Evolutionary conservation across 2,113 vertebrate genomes (phyloP), one percentile per base, ranked within the genome.

Genomic region (Scomber japonicus): DNA sequence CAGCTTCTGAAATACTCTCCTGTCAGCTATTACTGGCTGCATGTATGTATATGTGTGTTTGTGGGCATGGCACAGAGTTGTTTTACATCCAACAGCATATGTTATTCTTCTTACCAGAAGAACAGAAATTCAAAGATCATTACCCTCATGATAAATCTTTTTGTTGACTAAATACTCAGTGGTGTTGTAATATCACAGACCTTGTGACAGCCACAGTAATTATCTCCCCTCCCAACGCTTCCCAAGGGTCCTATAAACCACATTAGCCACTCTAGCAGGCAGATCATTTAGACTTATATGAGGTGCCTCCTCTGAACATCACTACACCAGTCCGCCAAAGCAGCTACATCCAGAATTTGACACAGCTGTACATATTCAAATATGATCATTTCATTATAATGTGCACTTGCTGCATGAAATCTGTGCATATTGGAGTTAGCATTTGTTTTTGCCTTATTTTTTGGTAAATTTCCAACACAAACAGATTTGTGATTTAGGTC

Each of bases 231-330:
- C 81, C 65, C 74, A 31, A 53, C n/a, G 75, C 50, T 62, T 91
- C 89, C 84, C 88, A 50, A 65, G 81, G 88, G 90, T 82, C 87
- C 87, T 71, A 80, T 94, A 88, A 94, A 93, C 71, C 93, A 90
- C 79, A 90, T 92, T 87, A 89, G 89, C 71, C 82, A 61, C 75
- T 90, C 66, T 53, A 71, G 75, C 79, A 64, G 74, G 55, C 80
- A 84, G 59, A 91, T 82, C 79, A 80, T 85, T 88, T 72, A 44
- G 70, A 82, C 81, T 65, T 60, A 70, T 64, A 59, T 30, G 53
- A 73, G 73, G 72, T 66, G 64, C 76, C 75, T 80, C 71, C 56
- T 64, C 50, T 49, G 62, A 82, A 53, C 75, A 76, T 69, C 54
- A 21, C 59, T 62, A 35, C 60, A 72, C 45, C 76, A 84, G 30